Evolutionary conservation across 2,113 vertebrate species (phyloP).

Genomic region (Puntigrus tetrazona): DNA sequence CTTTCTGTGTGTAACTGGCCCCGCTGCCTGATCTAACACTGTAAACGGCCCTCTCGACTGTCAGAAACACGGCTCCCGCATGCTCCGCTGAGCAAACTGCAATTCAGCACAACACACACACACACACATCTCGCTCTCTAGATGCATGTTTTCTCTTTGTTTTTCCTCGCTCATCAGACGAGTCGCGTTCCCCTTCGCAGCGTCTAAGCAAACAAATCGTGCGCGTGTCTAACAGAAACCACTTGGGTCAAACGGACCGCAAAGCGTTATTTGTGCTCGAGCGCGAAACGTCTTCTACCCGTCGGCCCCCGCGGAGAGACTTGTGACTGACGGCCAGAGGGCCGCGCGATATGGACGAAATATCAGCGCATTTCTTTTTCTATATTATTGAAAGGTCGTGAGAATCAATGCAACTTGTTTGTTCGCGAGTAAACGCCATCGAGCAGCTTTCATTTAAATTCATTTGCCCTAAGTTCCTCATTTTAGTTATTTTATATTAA

Average conservation of each 20-base stretch:
- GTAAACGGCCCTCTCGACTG: conserved; percentile 50
- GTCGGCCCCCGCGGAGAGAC: neutral
- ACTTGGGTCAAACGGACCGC: conserved; percentile 38
- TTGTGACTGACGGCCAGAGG: neutral
- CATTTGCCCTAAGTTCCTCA: too few relatives aligned
- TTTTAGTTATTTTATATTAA: too few relatives aligned
- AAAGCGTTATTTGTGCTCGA: conserved; percentile 26
- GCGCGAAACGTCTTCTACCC: neutral
- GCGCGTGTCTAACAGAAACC: conserved; percentile 39
- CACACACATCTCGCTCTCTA: conserved; percentile 27
- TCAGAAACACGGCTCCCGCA: conserved; percentile 51
- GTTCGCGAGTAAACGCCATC: too few relatives aligned
- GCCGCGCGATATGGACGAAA: neutral
- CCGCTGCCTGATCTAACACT: conserved; percentile 37
- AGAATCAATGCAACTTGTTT: too few relatives aligned
- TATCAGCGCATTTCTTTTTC: neutral
- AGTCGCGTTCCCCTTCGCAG: conserved; percentile 38
- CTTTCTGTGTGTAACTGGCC: conserved; percentile 31
- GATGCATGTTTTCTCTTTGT: conserved; percentile 21
- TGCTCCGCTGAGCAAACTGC: conserved; percentile 53
- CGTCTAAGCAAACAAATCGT: conserved; percentile 46
- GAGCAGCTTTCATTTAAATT: too few relatives aligned
- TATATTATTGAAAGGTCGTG: neutral
- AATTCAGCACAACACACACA: conserved; percentile 18
- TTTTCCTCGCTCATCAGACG: conserved; percentile 40